Evolutionary conservation across 2,797 vertebrate genomes (phyloP), one percentile per base, ranked within the genome.

Genomic region (Dallia pectoralis): DNA sequence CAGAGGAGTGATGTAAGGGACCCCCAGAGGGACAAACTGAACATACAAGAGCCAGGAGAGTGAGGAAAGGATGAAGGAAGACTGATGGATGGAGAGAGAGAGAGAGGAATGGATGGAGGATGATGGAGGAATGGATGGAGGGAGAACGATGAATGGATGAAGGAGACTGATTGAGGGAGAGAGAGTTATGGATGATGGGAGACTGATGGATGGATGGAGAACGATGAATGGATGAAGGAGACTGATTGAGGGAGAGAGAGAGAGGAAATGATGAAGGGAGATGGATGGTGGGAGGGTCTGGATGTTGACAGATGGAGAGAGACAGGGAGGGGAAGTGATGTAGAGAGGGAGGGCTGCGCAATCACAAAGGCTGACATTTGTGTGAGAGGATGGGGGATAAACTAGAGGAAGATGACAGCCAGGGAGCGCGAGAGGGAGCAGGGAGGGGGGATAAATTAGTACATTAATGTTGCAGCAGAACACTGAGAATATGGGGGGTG

Each of bases 401-500:
- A 56, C n/a, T 19, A n/a, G 2, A 56, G n/a, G 51, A 25, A 22
- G 51, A 22, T 22, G n/a, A 22, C n/a, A 12, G 51, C 7, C 51
- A 22, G 51, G 51, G 51, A 56, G 51, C n/a, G 22, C 1, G 16
- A 22, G 51, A 56, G 2, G 2, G n/a, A 56, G 51, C 19, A 9
- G 22, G 49, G 49, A 53, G 51, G n/a, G 51, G n/a, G 87, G 88
- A 91, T 92, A 93, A 94, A 94, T 88, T 88, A 89, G 86, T 85
- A 85, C 89, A 95, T 95, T 90, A 94, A 92, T 93, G 90, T 93
- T 94, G 93, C 80, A 92, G 92, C 89, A 93, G 89, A 87, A 29
- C 81, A 53, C 8, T 70, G 59, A 70, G 69, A 61, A 40, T 51
- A 66, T 66, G 74, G 66, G 66, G 51, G 80, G 40, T 33, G 5